phyloP scores from a whole-genome alignment of 1,140 invertebrate genomes.

The Philotrypesis tridentata region DNA sequence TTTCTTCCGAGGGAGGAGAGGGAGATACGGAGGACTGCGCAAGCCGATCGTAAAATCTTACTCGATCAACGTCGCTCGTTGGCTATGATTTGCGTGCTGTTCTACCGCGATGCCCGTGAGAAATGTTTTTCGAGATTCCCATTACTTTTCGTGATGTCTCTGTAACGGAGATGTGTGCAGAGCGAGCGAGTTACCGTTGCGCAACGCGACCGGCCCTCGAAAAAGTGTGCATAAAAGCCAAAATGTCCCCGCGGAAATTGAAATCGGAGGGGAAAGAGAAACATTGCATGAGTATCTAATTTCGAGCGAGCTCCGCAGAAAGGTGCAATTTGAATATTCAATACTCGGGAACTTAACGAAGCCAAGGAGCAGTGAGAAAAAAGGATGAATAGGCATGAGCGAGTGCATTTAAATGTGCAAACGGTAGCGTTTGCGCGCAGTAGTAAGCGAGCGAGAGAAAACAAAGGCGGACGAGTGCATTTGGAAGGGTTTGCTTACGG shows the following conservation, averaged over 20 bases:
- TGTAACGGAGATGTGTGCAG: neutral
- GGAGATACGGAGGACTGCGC: neutral
- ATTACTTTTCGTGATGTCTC: neutral
- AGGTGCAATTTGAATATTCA: constrained; percentile 40
- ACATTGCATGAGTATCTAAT: constrained; percentile 7
- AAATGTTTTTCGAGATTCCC: neutral
- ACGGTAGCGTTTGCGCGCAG: constrained; percentile 3
- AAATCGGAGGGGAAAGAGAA: neutral
- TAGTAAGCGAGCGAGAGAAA: constrained; percentile 6
- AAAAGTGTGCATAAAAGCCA: neutral
- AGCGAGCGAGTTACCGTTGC: too few species aligned
- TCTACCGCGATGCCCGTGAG: neutral
- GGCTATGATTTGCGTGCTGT: neutral
- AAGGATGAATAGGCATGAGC: constrained; percentile 45
- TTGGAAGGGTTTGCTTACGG: constrained; percentile 5
- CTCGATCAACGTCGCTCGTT: constrained; percentile 34
- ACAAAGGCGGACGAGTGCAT: constrained; percentile 29
- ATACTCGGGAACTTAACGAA: neutral
- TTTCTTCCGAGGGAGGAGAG: neutral
- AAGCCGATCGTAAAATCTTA: constrained; percentile 27
- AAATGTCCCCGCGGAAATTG: neutral
- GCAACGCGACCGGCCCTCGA: too few species aligned
- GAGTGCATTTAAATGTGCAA: constrained; percentile 48
- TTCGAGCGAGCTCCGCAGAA: neutral
- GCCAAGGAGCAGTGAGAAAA: neutral